Evolutionary conservation across 64 coral and sea anemone species (phyloP), one percentile per base, ranked within the genome.

Genomic region (Montipora foliosa): DNA sequence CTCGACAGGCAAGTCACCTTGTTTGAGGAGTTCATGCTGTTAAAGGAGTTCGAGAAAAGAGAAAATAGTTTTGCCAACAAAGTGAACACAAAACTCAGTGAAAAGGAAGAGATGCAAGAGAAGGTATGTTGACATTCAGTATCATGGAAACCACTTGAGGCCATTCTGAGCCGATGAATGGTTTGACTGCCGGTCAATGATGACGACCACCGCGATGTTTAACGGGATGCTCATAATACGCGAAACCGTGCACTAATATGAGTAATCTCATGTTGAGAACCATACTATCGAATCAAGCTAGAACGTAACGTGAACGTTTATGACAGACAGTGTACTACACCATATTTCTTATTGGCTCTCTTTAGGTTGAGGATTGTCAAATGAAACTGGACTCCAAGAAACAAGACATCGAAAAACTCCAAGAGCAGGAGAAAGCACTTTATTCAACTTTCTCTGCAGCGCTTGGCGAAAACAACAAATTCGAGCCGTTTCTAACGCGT

Each of bases 11-110:
- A 99, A 77, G 98, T 99, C 45, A 99, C 98, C 53, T 85, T 99
- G 66, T 99, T 99, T 87, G 98, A 99, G 77, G 98, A 99, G 70
- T 96, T 89, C 11, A 94, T 99, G 95, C 79, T 99, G 17, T 80
- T 99, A 59, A 99, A 99, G 77, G 98, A 99, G 85, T 99, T 99
- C 24, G 98, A 99, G 79, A 99, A 99, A 89, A 81, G 98, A 79
- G 98, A 99, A 77, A 96, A 99, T 37, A 95, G 93, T 5, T 99
- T 94, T 55, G 98, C 98, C 44, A 99, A 90, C 76, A 96, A 96
- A 75, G 98, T 99, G 52, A 91, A 96, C 49, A 96, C 98, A 1
- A 99, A 96, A 79, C 89, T 94, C 57, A 76, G 88, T 25, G 98
- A 99, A 75, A 96, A 96, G 60, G 94, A 96, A 11, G 95, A 99